Evolutionary conservation across 1,140 invertebrate genomes (phyloP).

Genomic region (Hypothenemus hampei): DNA sequence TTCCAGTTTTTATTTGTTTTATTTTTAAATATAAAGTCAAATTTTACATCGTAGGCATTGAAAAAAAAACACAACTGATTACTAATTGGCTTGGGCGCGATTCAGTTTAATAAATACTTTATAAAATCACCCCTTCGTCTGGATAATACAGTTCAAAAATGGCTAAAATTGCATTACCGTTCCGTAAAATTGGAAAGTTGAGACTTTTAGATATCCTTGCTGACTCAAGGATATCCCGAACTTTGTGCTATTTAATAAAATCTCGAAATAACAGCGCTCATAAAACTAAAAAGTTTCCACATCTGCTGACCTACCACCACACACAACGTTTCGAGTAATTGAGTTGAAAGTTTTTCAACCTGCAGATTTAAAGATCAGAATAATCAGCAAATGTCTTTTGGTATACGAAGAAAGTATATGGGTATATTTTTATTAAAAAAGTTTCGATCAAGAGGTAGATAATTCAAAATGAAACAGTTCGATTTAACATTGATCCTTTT

Average conservation of each 20-base stretch:
- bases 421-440: not conserved
- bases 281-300: conserved; percentile 6
- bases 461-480: not conserved
- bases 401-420: not conserved
- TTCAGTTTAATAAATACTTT: no score
- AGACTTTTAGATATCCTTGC: not conserved
- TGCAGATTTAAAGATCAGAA: no score
- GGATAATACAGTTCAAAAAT: no score
- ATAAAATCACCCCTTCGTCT: no score
- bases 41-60: no score
- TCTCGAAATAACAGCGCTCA: conserved; percentile 1
- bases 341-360: not conserved
- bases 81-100: no score
- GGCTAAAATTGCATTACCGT: no score
- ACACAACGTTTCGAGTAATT: not conserved
- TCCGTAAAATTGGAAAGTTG: no score
- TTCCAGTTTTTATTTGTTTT: no score
- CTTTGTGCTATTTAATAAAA: conserved; percentile 1
- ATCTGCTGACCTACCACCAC: not conserved
- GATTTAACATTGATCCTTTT: not conserved
- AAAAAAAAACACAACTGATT: no score
- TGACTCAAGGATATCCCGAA: not conserved
- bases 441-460: no score
- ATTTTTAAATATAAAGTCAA: no score
- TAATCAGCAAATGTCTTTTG: not conserved